Conservation (phyloP, 2,888 invertebrate genomes). For the Dusona sp. region DNA sequence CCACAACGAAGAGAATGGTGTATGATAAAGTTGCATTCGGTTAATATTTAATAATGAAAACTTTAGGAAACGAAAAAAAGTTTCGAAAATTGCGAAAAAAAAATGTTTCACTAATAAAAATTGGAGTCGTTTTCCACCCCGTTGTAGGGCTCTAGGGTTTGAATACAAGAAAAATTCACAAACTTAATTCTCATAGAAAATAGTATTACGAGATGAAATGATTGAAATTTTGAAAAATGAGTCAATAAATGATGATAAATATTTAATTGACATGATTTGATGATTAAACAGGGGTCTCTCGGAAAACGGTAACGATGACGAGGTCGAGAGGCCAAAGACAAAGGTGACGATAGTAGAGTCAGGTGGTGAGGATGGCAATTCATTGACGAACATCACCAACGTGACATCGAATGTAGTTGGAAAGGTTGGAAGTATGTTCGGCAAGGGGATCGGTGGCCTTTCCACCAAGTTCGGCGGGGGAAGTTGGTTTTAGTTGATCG, state of each 20-base stretch:
- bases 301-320: constrained; percentile 87
- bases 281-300: constrained; percentile 80
- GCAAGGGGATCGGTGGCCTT: constrained; percentile 95
- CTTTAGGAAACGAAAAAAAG: no score
- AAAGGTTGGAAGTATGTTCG: constrained; percentile 95
- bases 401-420: constrained; percentile 95
- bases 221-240: not conserved
- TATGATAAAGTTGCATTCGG: no score
- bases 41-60: no score
- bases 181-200: no score
- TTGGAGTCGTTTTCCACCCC: no score
- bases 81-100: no score
- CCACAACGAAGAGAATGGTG: no score
- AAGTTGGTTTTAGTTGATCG: constrained; percentile 91
- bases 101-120: no score
- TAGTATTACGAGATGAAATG: not conserved
- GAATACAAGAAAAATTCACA: no score
- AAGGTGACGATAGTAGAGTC: constrained; percentile 88
- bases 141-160: no score
- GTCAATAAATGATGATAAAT: not conserved
- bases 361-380: constrained; percentile 89
- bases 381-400: constrained; percentile 91
- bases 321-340: constrained; percentile 87
- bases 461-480: constrained; percentile 95
- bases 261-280: not conserved